A percentile compares a stretch with the other conserved stretches of the same genome.
Conservation (phyloP, 2,113 vertebrate species). For the Perca flavescens region DNA sequence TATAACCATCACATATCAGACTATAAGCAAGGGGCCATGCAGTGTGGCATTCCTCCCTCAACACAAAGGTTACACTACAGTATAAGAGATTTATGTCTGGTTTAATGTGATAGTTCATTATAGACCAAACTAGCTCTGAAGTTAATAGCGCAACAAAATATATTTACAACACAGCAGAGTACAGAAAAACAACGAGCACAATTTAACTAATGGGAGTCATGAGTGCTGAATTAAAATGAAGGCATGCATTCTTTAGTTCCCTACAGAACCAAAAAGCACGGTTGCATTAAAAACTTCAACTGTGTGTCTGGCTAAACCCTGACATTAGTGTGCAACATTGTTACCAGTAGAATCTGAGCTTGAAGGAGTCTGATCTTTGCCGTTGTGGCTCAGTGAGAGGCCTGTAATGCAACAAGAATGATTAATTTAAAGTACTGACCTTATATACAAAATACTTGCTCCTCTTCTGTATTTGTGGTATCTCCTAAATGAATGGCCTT, state of each 20-base stretch:
- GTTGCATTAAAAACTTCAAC: constrained; percentile 20
- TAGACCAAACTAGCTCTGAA: constrained; percentile 16
- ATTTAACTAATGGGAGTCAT: constrained; percentile 66
- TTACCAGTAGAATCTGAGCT: constrained; percentile 27
- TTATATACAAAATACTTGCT: constrained; percentile 68
- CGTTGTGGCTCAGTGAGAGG: constrained; percentile 23
- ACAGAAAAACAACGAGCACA: constrained; percentile 47
- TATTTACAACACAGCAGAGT: constrained; percentile 28
- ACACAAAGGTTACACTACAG: constrained; percentile 20
- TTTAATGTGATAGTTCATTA: constrained; percentile 34
- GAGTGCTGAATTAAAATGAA: constrained; percentile 50
- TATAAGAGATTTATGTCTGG: neutral
- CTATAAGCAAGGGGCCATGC: constrained; percentile 26
- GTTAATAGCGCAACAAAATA: constrained; percentile 24
- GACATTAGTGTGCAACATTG: constrained; percentile 21
- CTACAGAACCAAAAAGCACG: neutral
- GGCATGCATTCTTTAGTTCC: constrained; percentile 12
- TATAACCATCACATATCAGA: constrained; percentile 34
- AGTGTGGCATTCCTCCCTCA: constrained; percentile 26
- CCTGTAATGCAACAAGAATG: constrained; percentile 47
- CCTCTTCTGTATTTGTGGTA: constrained; percentile 62
- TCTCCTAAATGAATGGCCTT: constrained; percentile 68
- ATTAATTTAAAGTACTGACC: constrained; percentile 82
- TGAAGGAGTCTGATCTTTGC: constrained; percentile 28
- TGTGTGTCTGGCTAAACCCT: constrained; percentile 10